These are phyloP conservation scores for Thermophis baileyi DNA, from an alignment of 2,113 vertebrate species.

Conservation along the genomic window DNA sequence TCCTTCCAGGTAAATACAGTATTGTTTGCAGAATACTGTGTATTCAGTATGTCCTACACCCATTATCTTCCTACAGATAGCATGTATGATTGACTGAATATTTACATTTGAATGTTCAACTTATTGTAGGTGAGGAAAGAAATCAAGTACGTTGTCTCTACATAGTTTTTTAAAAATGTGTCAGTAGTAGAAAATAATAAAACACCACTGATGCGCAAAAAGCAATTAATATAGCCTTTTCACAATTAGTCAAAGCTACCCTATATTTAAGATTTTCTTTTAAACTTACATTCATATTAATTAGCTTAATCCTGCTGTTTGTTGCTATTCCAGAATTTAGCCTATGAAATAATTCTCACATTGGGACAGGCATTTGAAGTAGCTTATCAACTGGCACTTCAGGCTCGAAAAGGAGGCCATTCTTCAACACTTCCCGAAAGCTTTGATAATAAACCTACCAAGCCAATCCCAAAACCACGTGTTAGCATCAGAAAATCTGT, in stretches of 20 bases:
- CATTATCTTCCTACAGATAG: neutral
- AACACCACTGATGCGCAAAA: neutral
- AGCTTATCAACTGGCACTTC: conserved; percentile 96
- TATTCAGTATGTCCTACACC: neutral
- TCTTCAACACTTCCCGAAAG: conserved; percentile 96
- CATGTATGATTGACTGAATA: conserved; percentile 39
- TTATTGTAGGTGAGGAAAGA: neutral
- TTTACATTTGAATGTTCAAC: neutral
- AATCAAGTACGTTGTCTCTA: neutral
- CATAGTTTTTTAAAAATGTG: neutral
- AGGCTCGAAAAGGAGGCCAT: conserved; percentile 94
- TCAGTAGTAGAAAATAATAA: neutral
- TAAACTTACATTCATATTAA: neutral
- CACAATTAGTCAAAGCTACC: neutral
- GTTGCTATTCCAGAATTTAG: conserved; percentile 85
- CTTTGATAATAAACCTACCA: conserved; percentile 96
- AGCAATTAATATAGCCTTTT: neutral
- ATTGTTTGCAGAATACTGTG: neutral
- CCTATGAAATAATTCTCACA: conserved; percentile 98
- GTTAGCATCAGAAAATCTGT: conserved; percentile 98
- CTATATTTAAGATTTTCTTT: neutral
- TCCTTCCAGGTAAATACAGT: neutral
- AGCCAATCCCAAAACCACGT: conserved; percentile 96
- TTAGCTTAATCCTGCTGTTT: conserved; percentile 27
- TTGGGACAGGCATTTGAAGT: conserved; percentile 98